phyloP scores from a whole-genome alignment of 2,888 invertebrate genomes.

The Ormyrus labotus region DNA sequence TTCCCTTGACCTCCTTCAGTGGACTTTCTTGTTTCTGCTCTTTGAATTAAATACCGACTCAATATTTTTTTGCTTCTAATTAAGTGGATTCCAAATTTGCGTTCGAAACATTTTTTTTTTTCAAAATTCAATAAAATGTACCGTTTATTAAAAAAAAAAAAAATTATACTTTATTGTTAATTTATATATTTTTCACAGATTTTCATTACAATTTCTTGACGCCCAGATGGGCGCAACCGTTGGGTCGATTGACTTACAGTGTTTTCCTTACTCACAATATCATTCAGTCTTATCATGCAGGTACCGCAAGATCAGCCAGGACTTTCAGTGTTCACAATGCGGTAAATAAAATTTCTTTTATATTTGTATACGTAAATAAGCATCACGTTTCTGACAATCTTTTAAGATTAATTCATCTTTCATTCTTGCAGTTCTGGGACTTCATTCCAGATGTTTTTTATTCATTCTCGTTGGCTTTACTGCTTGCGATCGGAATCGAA shows the following conservation, averaged over 20 bases:
- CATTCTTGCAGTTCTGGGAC: constrained; percentile 61
- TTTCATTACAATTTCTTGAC: constrained; percentile 64
- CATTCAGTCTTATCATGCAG: constrained; percentile 64
- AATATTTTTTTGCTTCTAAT: too few species aligned
- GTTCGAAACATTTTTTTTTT: too few species aligned
- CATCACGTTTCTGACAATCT: neutral
- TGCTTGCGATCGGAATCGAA: constrained; percentile 63
- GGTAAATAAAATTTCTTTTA: constrained; percentile 55
- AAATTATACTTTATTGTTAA: too few species aligned
- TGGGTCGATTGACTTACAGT: constrained; percentile 65
- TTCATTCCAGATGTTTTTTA: constrained; percentile 60
- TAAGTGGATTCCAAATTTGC: too few species aligned
- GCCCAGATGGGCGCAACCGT: constrained; percentile 65
- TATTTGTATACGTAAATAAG: neutral
- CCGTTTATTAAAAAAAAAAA: too few species aligned
- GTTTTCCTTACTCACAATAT: constrained; percentile 65
- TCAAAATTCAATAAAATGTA: too few species aligned
- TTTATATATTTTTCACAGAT: constrained; percentile 57
- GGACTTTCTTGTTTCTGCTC: too few species aligned
- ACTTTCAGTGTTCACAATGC: constrained; percentile 60
- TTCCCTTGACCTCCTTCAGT: neutral
- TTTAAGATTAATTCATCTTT: neutral
- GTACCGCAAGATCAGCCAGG: constrained; percentile 60
- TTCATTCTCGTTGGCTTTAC: constrained; percentile 60
- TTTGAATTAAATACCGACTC: too few species aligned